Evolutionary conservation across 2,797 vertebrate genomes (phyloP), one percentile per base, ranked within the genome.

Genomic region (Todus mexicanus): DNA sequence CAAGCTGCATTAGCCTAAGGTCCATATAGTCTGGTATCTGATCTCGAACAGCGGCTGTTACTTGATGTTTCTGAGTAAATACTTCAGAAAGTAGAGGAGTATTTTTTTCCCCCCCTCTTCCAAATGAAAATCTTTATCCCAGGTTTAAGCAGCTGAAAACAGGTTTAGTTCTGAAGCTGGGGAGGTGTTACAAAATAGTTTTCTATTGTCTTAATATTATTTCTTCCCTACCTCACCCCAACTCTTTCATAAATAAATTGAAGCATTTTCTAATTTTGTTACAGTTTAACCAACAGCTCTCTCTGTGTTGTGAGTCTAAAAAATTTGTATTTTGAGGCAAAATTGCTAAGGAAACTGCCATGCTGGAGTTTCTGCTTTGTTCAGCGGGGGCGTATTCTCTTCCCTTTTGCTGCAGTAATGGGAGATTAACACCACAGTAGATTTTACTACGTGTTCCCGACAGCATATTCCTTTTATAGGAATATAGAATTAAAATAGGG

Each of bases 1-100:
- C 93, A 93, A 90, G 87, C 70, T 92, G 92, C 80, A 87, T 94
- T 93, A 95, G 78, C 85, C 78, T 50, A 25, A 91, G 90, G 94
- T 92, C 73, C 83, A 31, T 90, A 89, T 61, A 85, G 84, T 56
- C 75, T 51, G 79, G 51, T 85, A 78, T 86, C 87, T 89, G 93
- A 90, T 94, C 89, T 93, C 73, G 63, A 31, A 38, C 22, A 59
- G 77, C 50, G 47, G 91, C 86, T 94, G 77, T 40, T 87, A 59
- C 63, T 92, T 86, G 37, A 25, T 90, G 68, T 90, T 95, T 84
- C 87, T 92, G 76, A 85, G 89, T 82, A 93, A 92, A 70, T 53
- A 19, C 87, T 60, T 43, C 43, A 83, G n/a, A 77, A 88, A 63
- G 73, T 59, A 76, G 75, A 82, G 65, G 12, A 56, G 48, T n/a